Conservation (phyloP, 2,888 invertebrate genomes). For the Orthosia cruda region DNA sequence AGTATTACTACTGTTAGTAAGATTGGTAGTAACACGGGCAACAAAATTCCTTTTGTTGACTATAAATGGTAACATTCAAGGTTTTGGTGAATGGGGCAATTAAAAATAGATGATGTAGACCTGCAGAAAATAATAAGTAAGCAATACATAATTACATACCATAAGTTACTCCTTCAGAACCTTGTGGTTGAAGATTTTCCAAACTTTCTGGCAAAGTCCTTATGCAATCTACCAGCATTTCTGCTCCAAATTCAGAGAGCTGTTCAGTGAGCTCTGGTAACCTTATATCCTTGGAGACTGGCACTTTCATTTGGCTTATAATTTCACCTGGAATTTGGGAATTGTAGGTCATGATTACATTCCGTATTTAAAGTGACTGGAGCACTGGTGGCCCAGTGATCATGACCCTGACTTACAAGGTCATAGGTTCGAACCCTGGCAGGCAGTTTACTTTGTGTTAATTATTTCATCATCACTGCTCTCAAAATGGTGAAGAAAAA, state of each 20-base stretch:
- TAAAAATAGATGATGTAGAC: neutral
- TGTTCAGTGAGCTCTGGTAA: slow-evolving; percentile 93
- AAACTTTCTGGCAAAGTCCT: slow-evolving; percentile 92
- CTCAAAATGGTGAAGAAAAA: too few relatives aligned
- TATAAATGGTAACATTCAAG: neutral
- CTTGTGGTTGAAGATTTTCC: slow-evolving; percentile 92
- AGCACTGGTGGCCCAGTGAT: too few relatives aligned
- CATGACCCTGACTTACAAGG: too few relatives aligned
- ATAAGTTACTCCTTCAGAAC: slow-evolving; percentile 92
- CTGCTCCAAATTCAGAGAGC: slow-evolving; percentile 94
- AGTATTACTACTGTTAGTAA: too few relatives aligned
- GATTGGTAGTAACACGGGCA: too few relatives aligned
- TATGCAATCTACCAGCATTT: slow-evolving; percentile 93
- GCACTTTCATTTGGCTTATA: slow-evolving; percentile 91
- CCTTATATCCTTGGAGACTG: slow-evolving; percentile 91
- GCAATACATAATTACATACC: slow-evolving; percentile 89
- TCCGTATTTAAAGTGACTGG: too few relatives aligned
- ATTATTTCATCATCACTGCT: too few relatives aligned
- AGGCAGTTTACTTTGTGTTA: too few relatives aligned
- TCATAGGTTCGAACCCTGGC: too few relatives aligned
- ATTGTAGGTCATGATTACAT: neutral
- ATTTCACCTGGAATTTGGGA: slow-evolving; percentile 90
- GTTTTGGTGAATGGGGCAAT: neutral
- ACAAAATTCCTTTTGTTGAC: too few relatives aligned
- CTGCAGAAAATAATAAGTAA: neutral